phyloP scores from a whole-genome alignment of 2,113 vertebrate genomes.

The Xenus cinereus region DNA sequence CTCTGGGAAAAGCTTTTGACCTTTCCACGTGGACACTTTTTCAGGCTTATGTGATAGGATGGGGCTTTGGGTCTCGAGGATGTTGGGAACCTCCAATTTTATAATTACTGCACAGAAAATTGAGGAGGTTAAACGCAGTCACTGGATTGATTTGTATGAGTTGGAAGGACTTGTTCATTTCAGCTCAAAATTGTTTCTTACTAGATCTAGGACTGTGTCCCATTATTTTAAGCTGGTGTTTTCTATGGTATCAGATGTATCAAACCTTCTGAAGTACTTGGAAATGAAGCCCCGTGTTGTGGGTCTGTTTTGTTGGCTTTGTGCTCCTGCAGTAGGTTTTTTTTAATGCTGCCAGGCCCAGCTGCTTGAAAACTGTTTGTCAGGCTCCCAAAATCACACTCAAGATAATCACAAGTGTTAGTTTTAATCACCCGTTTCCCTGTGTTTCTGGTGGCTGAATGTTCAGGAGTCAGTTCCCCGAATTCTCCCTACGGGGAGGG shows the following conservation, averaged over 20 bases:
- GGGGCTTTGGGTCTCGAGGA: neutral
- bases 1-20: conserved; percentile 7
- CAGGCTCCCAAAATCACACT: neutral
- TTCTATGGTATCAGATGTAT: neutral
- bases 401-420: neutral
- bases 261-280: neutral
- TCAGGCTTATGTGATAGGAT: neutral
- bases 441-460: neutral
- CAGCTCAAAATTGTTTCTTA: neutral
- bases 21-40: neutral
- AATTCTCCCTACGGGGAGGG: neutral
- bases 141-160: neutral
- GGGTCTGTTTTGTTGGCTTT: conserved; percentile 37
- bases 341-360: neutral
- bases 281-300: neutral
- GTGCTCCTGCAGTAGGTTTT: neutral
- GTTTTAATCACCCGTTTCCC: neutral
- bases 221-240: neutral
- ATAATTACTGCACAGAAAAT: neutral
- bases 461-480: neutral
- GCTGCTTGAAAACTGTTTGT: neutral
- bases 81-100: neutral
- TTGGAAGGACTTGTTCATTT: neutral
- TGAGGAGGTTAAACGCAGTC: neutral
- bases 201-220: neutral